Conservation (phyloP, 2,113 vertebrate species). For the Ceratotherium simum region DNA sequence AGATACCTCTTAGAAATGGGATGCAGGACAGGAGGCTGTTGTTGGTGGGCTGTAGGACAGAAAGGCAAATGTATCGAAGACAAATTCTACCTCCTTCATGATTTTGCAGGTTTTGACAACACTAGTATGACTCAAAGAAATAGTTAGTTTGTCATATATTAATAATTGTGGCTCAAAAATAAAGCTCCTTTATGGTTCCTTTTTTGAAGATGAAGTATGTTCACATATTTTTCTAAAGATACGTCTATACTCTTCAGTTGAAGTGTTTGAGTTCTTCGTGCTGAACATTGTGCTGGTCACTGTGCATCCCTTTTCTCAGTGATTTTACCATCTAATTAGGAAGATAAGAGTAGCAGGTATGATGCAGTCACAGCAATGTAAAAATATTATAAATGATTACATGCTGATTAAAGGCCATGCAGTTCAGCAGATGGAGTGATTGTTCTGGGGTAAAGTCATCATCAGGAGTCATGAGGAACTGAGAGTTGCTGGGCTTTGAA, state of each 20-base stretch:
- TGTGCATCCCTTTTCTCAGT: neutral
- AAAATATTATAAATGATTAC: fast-evolving
- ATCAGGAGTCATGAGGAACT: neutral
- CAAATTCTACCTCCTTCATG: neutral
- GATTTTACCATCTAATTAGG: neutral
- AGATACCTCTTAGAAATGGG: neutral
- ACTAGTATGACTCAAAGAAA: neutral
- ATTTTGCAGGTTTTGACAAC: neutral
- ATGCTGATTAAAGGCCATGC: neutral
- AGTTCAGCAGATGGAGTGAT: neutral
- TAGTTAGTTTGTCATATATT: neutral
- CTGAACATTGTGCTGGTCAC: neutral
- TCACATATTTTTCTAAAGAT: neutral
- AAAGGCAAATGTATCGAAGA: neutral
- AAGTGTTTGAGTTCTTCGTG: neutral
- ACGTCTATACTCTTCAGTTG: neutral
- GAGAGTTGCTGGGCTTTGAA: neutral
- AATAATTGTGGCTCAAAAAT: neutral
- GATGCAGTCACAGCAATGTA: neutral
- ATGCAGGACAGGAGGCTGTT: neutral
- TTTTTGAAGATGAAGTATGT: constrained; percentile 16
- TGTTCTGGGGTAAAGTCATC: neutral
- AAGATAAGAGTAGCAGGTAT: neutral
- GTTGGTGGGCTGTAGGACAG: neutral
- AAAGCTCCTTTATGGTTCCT: neutral